Evolutionary conservation across 2,113 vertebrate genomes (phyloP).

Genomic region (Cottus gobio): DNA sequence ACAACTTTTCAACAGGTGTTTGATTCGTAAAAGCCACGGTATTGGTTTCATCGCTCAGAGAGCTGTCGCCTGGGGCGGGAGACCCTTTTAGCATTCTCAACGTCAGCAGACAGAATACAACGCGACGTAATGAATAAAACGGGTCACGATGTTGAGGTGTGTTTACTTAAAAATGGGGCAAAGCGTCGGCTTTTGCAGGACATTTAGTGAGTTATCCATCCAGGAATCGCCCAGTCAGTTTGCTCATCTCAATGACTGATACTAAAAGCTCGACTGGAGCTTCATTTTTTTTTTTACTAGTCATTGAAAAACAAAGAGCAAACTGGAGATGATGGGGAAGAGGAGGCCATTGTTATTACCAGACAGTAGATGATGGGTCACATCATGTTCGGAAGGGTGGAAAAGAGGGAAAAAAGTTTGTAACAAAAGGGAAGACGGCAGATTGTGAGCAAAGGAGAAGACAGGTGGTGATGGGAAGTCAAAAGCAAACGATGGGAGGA

Average conservation of each 20-base stretch:
- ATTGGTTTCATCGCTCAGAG: not conserved
- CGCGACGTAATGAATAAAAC: not conserved
- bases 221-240: not conserved
- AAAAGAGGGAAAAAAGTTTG: not conserved
- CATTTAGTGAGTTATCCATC: not conserved
- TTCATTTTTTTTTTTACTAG: not conserved
- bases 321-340: conserved; percentile 3
- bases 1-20: not conserved
- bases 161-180: not conserved
- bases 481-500: conserved; percentile 2
- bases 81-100: not conserved
- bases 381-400: not conserved
- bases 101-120: not conserved
- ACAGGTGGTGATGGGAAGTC: conserved; percentile 9
- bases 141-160: not conserved
- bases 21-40: not conserved
- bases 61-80: not conserved
- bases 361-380: conserved; percentile 10
- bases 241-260: not conserved
- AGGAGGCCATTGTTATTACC: conserved; percentile 17
- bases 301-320: no score
- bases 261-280: conserved; percentile 6
- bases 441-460: conserved; percentile 1
- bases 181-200: not conserved
- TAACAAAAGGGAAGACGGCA: conserved; percentile 16